A percentile compares a stretch with the other conserved stretches of the same genome.
phyloP scores from a whole-genome alignment of 2,888 invertebrate genomes.

The Acleris cristana region DNA sequence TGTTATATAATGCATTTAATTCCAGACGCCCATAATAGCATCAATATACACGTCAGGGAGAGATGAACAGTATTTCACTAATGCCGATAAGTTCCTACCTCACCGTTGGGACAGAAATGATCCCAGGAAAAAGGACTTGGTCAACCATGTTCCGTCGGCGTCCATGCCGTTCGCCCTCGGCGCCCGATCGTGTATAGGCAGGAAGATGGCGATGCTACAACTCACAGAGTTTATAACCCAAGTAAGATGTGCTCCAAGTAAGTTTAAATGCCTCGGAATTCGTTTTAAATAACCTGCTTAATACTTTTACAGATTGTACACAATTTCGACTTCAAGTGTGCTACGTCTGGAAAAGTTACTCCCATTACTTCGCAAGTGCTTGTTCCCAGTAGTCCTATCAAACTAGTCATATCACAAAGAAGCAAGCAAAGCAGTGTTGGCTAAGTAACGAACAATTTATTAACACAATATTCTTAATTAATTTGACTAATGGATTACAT shows the following conservation, averaged over 20 bases:
- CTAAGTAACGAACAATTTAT: slow-evolving; percentile 12
- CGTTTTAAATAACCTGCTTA: not conserved
- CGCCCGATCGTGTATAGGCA: slow-evolving; percentile 92
- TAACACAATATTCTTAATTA: slow-evolving; percentile 7
- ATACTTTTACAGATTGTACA: slow-evolving; percentile 75
- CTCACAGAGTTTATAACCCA: slow-evolving; percentile 86
- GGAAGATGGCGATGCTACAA: slow-evolving; percentile 90
- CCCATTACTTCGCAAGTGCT: slow-evolving; percentile 83
- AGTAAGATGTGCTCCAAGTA: slow-evolving; percentile 68
- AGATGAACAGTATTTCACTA: slow-evolving; percentile 86
- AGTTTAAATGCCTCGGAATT: slow-evolving; percentile 2
- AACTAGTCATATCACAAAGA: slow-evolving; percentile 57
- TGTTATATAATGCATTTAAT: slow-evolving; percentile 34
- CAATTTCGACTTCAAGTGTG: slow-evolving; percentile 79
- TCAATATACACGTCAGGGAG: slow-evolving; percentile 94
- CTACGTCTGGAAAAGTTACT: slow-evolving; percentile 71
- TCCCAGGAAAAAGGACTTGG: slow-evolving; percentile 65
- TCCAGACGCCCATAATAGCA: slow-evolving; percentile 90
- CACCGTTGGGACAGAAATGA: slow-evolving; percentile 89
- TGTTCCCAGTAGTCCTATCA: slow-evolving; percentile 80
- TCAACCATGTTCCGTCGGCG: slow-evolving; percentile 85
- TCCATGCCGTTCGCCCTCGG: slow-evolving; percentile 93
- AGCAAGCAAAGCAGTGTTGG: slow-evolving; percentile 35
- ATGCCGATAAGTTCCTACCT: slow-evolving; percentile 88
- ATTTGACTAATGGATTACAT: slow-evolving; percentile 4